phyloP scores from a whole-genome alignment of 2,113 vertebrate genomes.

The Callithrix jacchus region DNA sequence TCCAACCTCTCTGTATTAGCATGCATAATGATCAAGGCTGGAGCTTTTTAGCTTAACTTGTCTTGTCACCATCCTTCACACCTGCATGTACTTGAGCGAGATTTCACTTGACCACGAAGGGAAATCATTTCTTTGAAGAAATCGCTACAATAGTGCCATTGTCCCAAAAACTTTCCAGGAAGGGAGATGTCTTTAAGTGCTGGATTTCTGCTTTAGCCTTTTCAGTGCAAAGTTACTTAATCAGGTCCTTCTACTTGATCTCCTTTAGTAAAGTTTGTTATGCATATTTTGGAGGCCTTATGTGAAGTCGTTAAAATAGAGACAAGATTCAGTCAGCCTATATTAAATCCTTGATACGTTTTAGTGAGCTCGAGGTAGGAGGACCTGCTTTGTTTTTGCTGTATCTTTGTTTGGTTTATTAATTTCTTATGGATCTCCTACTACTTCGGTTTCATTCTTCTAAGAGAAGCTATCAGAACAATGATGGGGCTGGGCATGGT shows the following conservation, averaged over 20 bases:
- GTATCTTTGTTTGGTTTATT: constrained; percentile 33
- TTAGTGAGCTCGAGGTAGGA: neutral
- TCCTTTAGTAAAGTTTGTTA: constrained; percentile 43
- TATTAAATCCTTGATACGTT: neutral
- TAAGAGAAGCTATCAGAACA: constrained; percentile 39
- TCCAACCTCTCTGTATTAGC: neutral
- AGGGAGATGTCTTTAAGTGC: neutral
- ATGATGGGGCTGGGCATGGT: neutral
- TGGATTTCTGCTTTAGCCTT: constrained; percentile 7
- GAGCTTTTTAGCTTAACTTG: neutral
- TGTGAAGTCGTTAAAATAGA: constrained; percentile 44
- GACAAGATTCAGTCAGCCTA: neutral
- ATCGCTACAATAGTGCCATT: neutral
- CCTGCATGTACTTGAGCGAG: neutral
- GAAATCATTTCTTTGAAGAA: neutral
- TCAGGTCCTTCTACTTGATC: neutral
- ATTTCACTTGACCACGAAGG: neutral
- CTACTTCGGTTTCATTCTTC: constrained; percentile 10
- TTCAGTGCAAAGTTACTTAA: neutral
- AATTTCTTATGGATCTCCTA: constrained; percentile 24
- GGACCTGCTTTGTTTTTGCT: constrained; percentile 46
- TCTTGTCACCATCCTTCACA: neutral
- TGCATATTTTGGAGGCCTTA: constrained; percentile 35
- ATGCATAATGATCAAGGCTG: neutral
- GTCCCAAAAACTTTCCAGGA: constrained; percentile 29